Base-by-base conservation (phyloP, 2,888 invertebrate species). In the Zaprionus lineosus region DNA sequence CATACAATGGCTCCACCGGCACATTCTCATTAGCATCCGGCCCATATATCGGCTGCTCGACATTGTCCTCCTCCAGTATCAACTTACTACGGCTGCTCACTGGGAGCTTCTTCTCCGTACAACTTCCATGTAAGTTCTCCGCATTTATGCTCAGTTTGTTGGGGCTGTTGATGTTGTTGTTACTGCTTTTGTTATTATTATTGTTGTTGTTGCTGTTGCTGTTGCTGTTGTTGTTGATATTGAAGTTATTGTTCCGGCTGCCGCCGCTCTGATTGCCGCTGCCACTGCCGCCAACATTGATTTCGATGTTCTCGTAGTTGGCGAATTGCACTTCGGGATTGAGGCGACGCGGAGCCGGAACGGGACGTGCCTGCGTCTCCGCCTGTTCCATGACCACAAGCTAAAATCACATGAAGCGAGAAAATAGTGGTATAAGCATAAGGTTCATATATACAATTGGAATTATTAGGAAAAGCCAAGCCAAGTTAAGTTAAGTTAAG, bases 241-340 rank as follows among this genome's bases (percentile, higher is more conserved):
- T 47, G 33, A 33, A 61, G 5, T 14, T 48, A n/a, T 21, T 34
- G 14, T 81, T 84, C 1, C 84, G n/a, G n/a, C n/a, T n/a, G n/a
- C n/a, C n/a, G 2, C 31, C 11, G 11, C 11, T 31, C 2, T 31
- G 31, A 6, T 21, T 67, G 11, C 3, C 48, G 8, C 28, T 66
- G 28, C 44, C 40, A 18, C 84, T 86, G 43, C 85, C 81, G 15
- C n/a, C 9, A 14, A 73, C 24, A 34, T 44, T 73, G 21, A 90
- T 86, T 28, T 86, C 76, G 1, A 90, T 87, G 66, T 90, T 90
- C 71, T 90, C 90, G 53, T 90, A 90, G 74, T 89, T 86, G 26
- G 73, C 71, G 59, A 85, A 73, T 2, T 84, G 79, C 28, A 79
- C 2, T 41, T 89, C 88, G 7, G 87, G 86, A 47, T 84, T 75